Evolutionary conservation across 2,797 vertebrate species (phyloP).

Genomic region (Semaprochilodus insignis): DNA sequence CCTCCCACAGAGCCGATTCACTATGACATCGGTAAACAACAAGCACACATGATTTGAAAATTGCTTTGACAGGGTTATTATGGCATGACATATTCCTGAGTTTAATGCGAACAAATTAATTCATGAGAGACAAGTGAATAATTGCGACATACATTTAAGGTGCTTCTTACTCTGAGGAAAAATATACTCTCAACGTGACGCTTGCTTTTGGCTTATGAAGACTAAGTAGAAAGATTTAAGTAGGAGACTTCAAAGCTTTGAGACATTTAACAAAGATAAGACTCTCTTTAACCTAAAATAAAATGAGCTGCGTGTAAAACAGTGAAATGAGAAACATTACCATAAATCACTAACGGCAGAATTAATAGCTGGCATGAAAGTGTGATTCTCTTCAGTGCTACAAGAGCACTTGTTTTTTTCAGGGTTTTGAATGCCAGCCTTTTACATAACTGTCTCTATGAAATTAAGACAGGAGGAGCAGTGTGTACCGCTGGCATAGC

Average conservation of each 20-base stretch:
- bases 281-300: conserved; percentile 7
- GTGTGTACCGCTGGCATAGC: conserved; percentile 3
- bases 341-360: conserved; percentile 22
- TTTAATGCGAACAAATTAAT: conserved; percentile 46
- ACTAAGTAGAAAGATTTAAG: background rate
- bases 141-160: background rate
- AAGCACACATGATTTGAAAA: conserved; percentile 33
- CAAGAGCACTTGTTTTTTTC: conserved; percentile 21
- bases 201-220: conserved; percentile 1
- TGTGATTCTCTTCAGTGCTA: conserved; percentile 12
- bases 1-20: conserved; percentile 30
- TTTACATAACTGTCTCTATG: conserved; percentile 20
- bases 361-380: conserved; percentile 43
- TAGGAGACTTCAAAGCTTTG: conserved; percentile 31
- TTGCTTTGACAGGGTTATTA: conserved; percentile 43
- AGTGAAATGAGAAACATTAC: conserved; percentile 25
- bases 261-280: conserved; percentile 14
- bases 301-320: conserved; percentile 26
- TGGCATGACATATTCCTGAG: conserved; percentile 21
- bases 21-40: conserved; percentile 35
- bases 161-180: conserved; percentile 16
- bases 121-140: conserved; percentile 25
- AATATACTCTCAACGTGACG: conserved; percentile 2
- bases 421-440: background rate
- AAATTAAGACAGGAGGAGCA: conserved; percentile 24